Evolutionary conservation across 2,797 vertebrate species (phyloP), one percentile per base, ranked within the genome.

Genomic region (Gymnoscopelus microlampas): DNA sequence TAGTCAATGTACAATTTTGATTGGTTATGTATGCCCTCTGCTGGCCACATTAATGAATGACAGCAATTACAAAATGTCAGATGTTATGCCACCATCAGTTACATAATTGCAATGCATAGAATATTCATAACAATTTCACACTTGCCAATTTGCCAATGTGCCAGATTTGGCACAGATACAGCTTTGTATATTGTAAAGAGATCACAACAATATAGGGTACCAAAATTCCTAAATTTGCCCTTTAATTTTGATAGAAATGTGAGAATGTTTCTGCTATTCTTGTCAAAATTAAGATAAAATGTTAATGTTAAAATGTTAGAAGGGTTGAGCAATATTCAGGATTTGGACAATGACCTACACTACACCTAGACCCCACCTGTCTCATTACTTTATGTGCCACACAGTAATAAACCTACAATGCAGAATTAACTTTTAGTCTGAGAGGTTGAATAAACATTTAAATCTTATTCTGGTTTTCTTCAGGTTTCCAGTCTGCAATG

Each of bases 21-120:
- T 47, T 49, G 50, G 13, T 15, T 3, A 53, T 29, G 19, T 26
- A 35, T 73, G 0, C 66, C 80, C 50, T 82, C 83, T 83, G 67
- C 35, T 88, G 85, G 76, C 14, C 44, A 71, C 13, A 67, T 6
- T 14, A 10, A 23, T 49, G 10, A 50, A 12, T 54, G 9, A 66
- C 73, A 5, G 6, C 2, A 39, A n/a, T 56, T 26, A 56, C 32
- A 35, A 7, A 11, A 58, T 32, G 32, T n/a, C 26, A 15, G 19
- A 56, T 56, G 10, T 26, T 10, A 35, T 29, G 26, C 9, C 11
- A 23, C 24, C 24, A 56, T 56, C 29, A 56, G 23, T 29, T 2
- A 12, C 32, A 12, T 32, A 29, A 29, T 35, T 0, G 14, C 29
- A 13, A 57, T 32, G 12, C 8, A 26, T 56, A 11, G 11, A 3